Percentiles rank a stretch among this genome's conserved stretches.
phyloP scores from a whole-genome alignment of 2,797 vertebrate genomes.

The Periparus ater region DNA sequence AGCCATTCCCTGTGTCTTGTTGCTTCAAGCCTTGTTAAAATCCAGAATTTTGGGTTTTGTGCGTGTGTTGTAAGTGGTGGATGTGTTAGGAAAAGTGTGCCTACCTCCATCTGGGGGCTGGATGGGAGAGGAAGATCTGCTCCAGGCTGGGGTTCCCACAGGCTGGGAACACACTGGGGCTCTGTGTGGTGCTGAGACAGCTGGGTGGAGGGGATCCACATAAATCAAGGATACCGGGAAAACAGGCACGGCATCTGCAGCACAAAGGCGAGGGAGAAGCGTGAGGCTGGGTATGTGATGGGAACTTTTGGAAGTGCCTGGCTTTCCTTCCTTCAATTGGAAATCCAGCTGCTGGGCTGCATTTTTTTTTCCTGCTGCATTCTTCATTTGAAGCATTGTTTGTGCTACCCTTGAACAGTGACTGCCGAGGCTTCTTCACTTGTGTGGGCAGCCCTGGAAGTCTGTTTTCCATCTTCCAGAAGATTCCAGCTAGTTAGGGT shows the following conservation, averaged over 20 bases:
- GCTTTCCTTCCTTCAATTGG: not conserved
- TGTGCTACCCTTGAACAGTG: not conserved
- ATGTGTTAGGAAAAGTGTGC: fast-evolving
- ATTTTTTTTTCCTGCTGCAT: not conserved
- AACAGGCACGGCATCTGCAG: not conserved
- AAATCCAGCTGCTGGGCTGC: not conserved
- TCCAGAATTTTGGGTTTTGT: not conserved
- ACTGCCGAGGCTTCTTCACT: not conserved
- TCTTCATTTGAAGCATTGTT: not conserved
- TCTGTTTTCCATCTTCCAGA: not conserved
- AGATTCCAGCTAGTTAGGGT: slow-evolving; percentile 22
- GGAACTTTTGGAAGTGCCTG: not conserved
- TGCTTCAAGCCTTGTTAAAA: not conserved
- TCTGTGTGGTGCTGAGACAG: not conserved
- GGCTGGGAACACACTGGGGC: not conserved
- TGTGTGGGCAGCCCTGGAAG: not conserved
- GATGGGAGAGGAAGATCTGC: not conserved
- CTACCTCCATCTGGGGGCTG: not conserved
- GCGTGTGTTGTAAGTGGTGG: fast-evolving
- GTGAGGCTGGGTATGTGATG: not conserved
- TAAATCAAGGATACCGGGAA: not conserved
- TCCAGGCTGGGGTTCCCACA: not conserved
- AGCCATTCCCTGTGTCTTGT: not conserved
- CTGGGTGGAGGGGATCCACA: not conserved
- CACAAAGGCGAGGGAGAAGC: not conserved